phyloP scores from a whole-genome alignment of 2,113 vertebrate species.

The Anolis carolinensis region DNA sequence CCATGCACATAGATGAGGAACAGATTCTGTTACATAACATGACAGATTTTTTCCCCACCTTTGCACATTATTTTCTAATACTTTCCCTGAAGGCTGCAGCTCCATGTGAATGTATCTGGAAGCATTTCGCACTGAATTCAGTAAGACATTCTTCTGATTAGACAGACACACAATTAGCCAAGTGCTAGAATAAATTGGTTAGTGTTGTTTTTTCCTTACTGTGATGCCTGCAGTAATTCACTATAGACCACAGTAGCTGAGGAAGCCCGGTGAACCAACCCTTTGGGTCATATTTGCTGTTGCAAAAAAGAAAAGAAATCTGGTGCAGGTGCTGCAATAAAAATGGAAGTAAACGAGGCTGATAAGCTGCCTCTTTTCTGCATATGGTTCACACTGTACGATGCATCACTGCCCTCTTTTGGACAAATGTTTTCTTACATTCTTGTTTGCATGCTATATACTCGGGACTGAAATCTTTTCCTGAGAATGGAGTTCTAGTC shows the following conservation, averaged over 20 bases:
- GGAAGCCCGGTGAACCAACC: not conserved
- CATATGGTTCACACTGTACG: not conserved
- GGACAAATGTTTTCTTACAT: not conserved
- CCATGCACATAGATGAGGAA: constrained; percentile 4
- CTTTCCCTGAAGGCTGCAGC: not conserved
- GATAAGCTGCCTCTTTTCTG: not conserved
- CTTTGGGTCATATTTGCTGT: not conserved
- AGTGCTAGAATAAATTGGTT: not conserved
- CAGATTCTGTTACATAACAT: not conserved
- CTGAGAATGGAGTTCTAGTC: not conserved
- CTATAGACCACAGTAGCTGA: not conserved
- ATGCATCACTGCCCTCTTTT: constrained; percentile 2
- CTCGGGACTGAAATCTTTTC: not conserved
- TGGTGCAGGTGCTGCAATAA: not conserved
- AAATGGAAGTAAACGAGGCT: not conserved
- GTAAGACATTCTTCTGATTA: not conserved
- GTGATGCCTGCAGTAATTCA: not conserved
- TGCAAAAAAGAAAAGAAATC: not conserved
- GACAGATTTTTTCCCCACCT: not conserved
- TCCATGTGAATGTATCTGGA: not conserved
- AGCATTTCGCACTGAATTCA: not conserved
- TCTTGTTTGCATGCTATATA: not conserved
- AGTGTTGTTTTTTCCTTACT: not conserved
- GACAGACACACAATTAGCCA: not conserved
- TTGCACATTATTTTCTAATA: not conserved